Percentiles rank a stretch among this genome's conserved stretches.
phyloP scores from a whole-genome alignment of 53 echinoderm and acorn worm species.

The Antedon mediterranea region DNA sequence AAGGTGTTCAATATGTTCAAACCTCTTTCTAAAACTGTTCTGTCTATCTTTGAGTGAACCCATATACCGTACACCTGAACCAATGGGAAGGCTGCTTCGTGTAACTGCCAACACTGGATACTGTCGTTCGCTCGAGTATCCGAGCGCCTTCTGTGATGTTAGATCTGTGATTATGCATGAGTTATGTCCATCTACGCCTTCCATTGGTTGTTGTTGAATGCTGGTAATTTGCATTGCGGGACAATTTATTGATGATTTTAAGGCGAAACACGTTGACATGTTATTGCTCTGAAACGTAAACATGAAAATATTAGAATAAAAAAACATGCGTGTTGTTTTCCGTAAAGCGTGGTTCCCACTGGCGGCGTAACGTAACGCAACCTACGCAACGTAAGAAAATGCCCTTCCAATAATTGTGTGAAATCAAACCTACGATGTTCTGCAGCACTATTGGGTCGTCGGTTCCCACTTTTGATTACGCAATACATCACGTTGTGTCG shows the following conservation, averaged over 20 bases:
- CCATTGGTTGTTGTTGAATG: not conserved
- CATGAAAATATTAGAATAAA: not conserved
- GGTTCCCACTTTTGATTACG: no score
- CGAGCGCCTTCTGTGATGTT: not conserved
- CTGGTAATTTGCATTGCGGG: conserved; percentile 17
- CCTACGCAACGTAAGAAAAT: no score
- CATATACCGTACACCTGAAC: not conserved
- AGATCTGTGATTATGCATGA: not conserved
- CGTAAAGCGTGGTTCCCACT: no score
- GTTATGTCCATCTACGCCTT: not conserved
- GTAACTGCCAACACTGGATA: not conserved
- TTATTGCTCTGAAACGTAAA: not conserved
- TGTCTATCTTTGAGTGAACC: not conserved
- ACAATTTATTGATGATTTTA: not conserved
- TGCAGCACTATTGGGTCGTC: no score
- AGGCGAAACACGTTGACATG: not conserved
- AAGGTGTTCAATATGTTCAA: not conserved
- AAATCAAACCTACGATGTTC: no score
- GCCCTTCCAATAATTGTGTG: no score
- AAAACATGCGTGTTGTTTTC: no score
- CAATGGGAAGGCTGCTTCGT: not conserved
- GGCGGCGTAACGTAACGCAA: no score
- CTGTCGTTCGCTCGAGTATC: not conserved
- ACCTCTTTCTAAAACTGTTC: not conserved
- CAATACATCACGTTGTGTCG: no score